A percentile compares a stretch with the other conserved stretches of the same genome.
Conservation (phyloP, 2,888 invertebrate species). For the Gryllus longicercus region DNA sequence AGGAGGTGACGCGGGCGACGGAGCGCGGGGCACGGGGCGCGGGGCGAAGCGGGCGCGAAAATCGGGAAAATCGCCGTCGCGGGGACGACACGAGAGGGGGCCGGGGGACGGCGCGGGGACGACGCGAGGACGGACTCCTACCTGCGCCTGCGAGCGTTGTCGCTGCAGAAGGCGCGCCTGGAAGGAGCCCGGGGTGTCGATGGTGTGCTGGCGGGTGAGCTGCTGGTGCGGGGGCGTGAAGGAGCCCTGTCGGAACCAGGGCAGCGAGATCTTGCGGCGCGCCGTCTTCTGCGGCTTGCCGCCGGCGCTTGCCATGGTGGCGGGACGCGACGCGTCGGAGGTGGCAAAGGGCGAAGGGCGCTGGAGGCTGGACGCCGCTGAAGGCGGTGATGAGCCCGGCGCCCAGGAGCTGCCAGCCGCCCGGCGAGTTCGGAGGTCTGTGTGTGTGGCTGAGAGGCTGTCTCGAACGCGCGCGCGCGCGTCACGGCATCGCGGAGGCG, state of each 20-base stretch:
- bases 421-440: too few relatives aligned
- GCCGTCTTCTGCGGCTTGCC: slow-evolving; percentile 61
- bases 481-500: slow-evolving; percentile 35
- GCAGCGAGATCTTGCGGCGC: slow-evolving; percentile 80
- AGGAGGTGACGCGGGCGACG: neutral
- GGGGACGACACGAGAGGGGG: neutral
- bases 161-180: slow-evolving; percentile 69
- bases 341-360: too few relatives aligned
- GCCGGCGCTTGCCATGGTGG: slow-evolving; percentile 41
- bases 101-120: neutral
- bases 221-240: slow-evolving; percentile 68
- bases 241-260: slow-evolving; percentile 84
- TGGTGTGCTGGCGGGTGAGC: slow-evolving; percentile 81
- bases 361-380: slow-evolving; percentile 18
- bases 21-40: neutral
- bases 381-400: slow-evolving; percentile 29
- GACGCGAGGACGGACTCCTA: slow-evolving; percentile 40
- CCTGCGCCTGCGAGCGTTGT: slow-evolving; percentile 62
- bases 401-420: too few relatives aligned
- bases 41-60: neutral
- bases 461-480: slow-evolving; percentile 47
- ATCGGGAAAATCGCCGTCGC: neutral
- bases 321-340: too few relatives aligned
- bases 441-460: slow-evolving; percentile 40
- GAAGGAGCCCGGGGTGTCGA: slow-evolving; percentile 84